phyloP scores from a whole-genome alignment of 2,797 vertebrate species.

The Falco berigora region DNA sequence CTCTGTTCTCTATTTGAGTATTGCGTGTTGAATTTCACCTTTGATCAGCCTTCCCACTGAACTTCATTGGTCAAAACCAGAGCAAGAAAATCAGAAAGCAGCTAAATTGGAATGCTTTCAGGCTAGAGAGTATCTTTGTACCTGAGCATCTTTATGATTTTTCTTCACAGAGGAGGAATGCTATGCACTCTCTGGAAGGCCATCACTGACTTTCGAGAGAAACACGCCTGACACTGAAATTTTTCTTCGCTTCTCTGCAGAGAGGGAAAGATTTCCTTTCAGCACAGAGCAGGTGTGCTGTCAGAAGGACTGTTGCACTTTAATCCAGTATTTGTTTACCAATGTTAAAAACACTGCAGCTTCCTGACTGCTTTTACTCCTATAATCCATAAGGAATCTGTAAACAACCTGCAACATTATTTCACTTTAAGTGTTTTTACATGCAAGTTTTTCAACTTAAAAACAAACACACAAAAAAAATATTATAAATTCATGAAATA shows the following conservation, averaged over 20 bases:
- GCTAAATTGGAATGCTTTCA: not conserved
- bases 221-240: slow-evolving; percentile 71
- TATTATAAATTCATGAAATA: not conserved
- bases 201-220: slow-evolving; percentile 86
- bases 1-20: slow-evolving; percentile 15
- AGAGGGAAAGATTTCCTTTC: slow-evolving; percentile 18
- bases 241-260: slow-evolving; percentile 31
- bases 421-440: slow-evolving; percentile 65
- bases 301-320: slow-evolving; percentile 76
- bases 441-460: slow-evolving; percentile 31
- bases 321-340: slow-evolving; percentile 88
- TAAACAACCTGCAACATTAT: slow-evolving; percentile 55
- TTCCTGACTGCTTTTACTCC: slow-evolving; percentile 66
- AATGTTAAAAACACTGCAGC: slow-evolving; percentile 71
- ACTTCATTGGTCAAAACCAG: not conserved
- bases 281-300: slow-evolving; percentile 28
- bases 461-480: not conserved
- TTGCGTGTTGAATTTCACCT: not conserved
- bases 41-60: slow-evolving; percentile 8
- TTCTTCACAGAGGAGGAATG: slow-evolving; percentile 85
- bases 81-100: not conserved
- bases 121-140: not conserved
- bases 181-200: slow-evolving; percentile 94
- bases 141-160: slow-evolving; percentile 6
- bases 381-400: slow-evolving; percentile 29